Evolutionary conservation across 2,797 vertebrate genomes (phyloP), one percentile per base, ranked within the genome.

Genomic region (Sphaeramia orbicularis): DNA sequence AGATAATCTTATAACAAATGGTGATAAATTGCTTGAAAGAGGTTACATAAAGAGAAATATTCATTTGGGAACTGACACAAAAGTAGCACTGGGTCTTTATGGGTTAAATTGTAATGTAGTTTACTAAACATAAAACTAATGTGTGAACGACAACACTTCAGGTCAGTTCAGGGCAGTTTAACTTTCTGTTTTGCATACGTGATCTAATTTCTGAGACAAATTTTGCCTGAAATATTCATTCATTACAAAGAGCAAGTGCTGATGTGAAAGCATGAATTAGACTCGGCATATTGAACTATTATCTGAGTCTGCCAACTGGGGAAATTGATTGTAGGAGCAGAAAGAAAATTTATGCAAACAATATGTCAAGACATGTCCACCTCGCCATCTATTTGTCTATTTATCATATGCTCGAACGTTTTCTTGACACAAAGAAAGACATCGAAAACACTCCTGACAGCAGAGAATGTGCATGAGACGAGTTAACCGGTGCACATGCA

Each of bases 351-450:
- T 71, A 84, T 85, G 74, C 76, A 67, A 84, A 84, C 85, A 90
- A 69, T 85, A 83, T 86, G 82, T 85, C 16, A 16, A 68, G 78
- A 79, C 55, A 49, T 76, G 66, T 77, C 66, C 12, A 8, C 59
- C 1, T 59, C 59, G 51, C 71, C 78, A 66, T 85, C 76, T 78
- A 80, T 89, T 87, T 84, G 75, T 75, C 71, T 74, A 78, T 90
- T 87, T 84, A 84, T 90, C 82, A 80, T 84, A 74, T 60, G 80
- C 52, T 59, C 58, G 78, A 24, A 70, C 75, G 67, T 84, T 86
- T 91, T 83, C 84, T 81, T 83, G 84, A 87, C 81, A 84, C 83
- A 27, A 78, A 73, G 62, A 71, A 66, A 77, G 67, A 83, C 81
- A 73, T 53, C 7, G 67, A 80, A 87, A 86, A 77, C 84, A 63